phyloP scores from a whole-genome alignment of 2,113 vertebrate species.

The Desmodus rotundus region DNA sequence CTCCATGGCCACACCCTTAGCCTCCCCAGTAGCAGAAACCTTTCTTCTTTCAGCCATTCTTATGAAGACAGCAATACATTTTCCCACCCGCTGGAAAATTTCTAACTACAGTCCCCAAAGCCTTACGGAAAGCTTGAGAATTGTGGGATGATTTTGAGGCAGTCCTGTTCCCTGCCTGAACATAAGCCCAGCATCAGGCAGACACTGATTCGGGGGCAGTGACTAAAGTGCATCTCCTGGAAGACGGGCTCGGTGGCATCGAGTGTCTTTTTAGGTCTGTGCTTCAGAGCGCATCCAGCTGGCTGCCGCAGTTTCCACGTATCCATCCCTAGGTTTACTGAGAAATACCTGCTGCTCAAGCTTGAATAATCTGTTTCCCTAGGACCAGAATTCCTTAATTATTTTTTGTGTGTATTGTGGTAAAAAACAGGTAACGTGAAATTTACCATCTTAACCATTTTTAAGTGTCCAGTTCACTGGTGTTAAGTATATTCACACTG shows the following conservation, averaged over 20 bases:
- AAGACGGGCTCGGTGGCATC: rapidly evolving
- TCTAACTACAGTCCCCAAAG: background rate
- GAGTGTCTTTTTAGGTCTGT: background rate
- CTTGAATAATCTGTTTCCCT: background rate
- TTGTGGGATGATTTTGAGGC: background rate
- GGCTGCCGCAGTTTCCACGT: too few species aligned
- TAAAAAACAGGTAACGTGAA: background rate
- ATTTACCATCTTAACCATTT: background rate
- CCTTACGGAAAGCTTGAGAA: background rate
- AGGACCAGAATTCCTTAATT: background rate
- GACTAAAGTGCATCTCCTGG: background rate
- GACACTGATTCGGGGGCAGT: too few species aligned
- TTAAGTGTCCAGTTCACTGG: background rate
- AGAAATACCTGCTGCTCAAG: background rate
- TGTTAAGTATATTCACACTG: background rate
- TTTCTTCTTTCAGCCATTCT: background rate
- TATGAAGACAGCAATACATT: background rate
- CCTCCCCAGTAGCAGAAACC: too few species aligned
- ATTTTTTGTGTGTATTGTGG: background rate
- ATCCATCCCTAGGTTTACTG: background rate
- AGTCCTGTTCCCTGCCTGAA: too few species aligned
- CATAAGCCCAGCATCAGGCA: background rate
- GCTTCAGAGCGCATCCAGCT: background rate
- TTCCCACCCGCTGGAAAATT: background rate
- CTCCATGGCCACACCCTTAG: background rate